Evolutionary conservation across 2,113 vertebrate species (phyloP).

Genomic region (Atlantisia rogersi): DNA sequence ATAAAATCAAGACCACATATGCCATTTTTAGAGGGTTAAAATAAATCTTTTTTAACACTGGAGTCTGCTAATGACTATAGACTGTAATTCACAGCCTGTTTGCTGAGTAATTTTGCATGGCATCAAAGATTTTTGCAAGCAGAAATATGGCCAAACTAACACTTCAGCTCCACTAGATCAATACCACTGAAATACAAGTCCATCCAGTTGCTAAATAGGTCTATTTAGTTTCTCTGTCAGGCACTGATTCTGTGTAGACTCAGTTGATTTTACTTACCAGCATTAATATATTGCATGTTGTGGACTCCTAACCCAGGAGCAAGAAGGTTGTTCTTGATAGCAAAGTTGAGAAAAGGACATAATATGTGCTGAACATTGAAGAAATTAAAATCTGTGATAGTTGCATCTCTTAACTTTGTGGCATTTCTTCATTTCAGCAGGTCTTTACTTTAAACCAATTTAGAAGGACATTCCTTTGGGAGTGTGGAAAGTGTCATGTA

Average conservation of each 20-base stretch:
- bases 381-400: neutral
- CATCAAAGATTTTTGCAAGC: constrained; percentile 63
- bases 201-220: constrained; percentile 58
- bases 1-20: neutral
- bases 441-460: neutral
- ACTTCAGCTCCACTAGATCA: constrained; percentile 59
- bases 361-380: neutral
- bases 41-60: neutral
- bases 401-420: neutral
- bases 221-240: constrained; percentile 59
- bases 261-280: neutral
- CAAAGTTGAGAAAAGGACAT: neutral
- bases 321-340: neutral
- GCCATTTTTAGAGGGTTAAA: constrained; percentile 2
- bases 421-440: neutral
- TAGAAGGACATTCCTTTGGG: neutral
- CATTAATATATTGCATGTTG: neutral
- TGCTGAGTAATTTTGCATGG: constrained; percentile 51
- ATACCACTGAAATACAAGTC: constrained; percentile 70
- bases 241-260: neutral
- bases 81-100: constrained; percentile 32
- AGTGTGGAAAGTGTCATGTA: accelerated
- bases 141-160: constrained; percentile 61
- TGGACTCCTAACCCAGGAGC: neutral
- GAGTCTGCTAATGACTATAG: constrained; percentile 15